These are phyloP conservation scores for Pygoscelis adeliae DNA, from an alignment of 2,113 vertebrate genomes.

Conservation along the genomic window DNA sequence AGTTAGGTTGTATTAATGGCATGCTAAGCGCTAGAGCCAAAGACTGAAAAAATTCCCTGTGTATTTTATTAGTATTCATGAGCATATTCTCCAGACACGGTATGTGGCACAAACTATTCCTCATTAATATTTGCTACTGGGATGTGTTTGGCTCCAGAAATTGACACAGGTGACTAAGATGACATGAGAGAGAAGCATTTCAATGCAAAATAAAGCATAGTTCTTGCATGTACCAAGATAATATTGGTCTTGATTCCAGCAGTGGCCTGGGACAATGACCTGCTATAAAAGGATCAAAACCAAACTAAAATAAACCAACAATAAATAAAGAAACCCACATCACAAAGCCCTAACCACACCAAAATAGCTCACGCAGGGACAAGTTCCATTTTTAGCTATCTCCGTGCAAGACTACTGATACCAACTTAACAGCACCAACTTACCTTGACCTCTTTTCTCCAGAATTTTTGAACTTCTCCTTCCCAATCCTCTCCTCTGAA, in stretches of 20 bases:
- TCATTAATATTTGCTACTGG: not conserved
- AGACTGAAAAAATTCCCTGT: not conserved
- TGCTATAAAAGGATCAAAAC: not conserved
- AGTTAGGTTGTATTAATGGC: not conserved
- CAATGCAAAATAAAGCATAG: not conserved
- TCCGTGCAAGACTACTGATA: not conserved
- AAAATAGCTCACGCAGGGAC: not conserved
- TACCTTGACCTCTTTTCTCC: not conserved
- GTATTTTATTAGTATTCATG: not conserved
- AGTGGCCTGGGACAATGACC: not conserved
- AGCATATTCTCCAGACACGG: not conserved
- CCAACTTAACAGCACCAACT: not conserved
- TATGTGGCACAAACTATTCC: not conserved
- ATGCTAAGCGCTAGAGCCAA: not conserved
- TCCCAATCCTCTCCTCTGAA: not conserved
- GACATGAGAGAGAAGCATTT: not conserved
- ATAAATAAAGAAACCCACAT: not conserved
- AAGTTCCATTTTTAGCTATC: not conserved
- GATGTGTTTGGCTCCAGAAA: not conserved
- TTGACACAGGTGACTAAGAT: not conserved
- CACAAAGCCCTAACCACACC: not conserved
- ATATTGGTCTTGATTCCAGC: not conserved
- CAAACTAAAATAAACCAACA: not conserved
- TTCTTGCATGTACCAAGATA: not conserved
- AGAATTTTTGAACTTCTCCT: not conserved